Evolutionary conservation across 2,797 vertebrate species (phyloP).

Genomic region (Hippoglossus hippoglossus): DNA sequence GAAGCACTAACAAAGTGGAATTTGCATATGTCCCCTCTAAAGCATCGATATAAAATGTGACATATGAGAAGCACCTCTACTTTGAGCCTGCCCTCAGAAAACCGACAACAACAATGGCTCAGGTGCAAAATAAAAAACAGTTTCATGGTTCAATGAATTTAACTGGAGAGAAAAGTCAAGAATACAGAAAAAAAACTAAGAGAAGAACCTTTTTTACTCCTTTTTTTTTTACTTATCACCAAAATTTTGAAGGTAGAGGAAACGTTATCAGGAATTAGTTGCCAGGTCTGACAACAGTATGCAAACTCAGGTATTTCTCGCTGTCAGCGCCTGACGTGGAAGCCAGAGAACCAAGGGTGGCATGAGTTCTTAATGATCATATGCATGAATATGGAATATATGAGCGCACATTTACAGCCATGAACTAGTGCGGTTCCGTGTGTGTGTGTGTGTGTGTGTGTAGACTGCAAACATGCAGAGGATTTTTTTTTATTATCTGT

Average conservation of each 20-base stretch:
- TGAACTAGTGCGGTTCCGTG: neutral
- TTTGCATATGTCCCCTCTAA: too few relatives aligned
- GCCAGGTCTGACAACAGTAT: slow-evolving; percentile 48
- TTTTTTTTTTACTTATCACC: neutral
- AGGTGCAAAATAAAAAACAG: slow-evolving; percentile 8
- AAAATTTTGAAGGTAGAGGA: slow-evolving; percentile 7
- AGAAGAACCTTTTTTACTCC: neutral
- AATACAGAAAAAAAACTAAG: slow-evolving; percentile 7
- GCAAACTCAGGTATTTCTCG: slow-evolving; percentile 20
- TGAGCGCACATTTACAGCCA: slow-evolving; percentile 9
- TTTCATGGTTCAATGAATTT: neutral
- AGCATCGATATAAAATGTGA: neutral
- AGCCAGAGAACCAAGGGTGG: slow-evolving; percentile 38
- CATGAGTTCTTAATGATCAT: slow-evolving; percentile 41
- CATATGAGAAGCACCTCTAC: neutral
- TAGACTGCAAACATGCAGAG: slow-evolving; percentile 3
- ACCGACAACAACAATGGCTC: slow-evolving; percentile 12
- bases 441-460: neutral
- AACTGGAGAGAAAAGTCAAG: slow-evolving; percentile 11
- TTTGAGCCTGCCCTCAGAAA: slow-evolving; percentile 2
- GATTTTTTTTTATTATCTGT: slow-evolving; percentile 9
- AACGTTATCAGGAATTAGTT: slow-evolving; percentile 39
- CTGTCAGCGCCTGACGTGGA: slow-evolving; percentile 47
- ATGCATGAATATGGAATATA: slow-evolving; percentile 45
- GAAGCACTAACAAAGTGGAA: too few relatives aligned